Percentiles rank a stretch among this genome's conserved stretches.
phyloP scores from a whole-genome alignment of 2,888 invertebrate genomes.

The Acheta domesticus region DNA sequence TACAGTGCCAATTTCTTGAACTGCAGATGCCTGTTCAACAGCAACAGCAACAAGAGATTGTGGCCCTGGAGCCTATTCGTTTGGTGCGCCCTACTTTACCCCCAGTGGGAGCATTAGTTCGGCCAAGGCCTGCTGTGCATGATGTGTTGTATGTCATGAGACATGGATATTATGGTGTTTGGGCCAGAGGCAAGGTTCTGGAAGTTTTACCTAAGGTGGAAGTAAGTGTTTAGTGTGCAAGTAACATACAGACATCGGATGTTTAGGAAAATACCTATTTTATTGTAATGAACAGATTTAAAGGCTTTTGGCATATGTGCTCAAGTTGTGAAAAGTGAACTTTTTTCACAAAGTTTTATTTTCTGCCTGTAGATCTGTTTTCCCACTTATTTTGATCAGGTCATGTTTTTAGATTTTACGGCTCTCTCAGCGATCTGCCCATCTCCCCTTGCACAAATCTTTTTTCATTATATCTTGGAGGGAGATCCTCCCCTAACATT shows the following conservation, averaged over 20 bases:
- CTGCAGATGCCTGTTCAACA: background rate
- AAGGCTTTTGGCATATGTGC: background rate
- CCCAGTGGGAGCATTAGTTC: conserved; percentile 53
- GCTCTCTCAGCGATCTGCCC: no score
- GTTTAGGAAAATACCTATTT: no score
- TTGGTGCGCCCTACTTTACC: conserved; percentile 48
- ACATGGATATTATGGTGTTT: conserved; percentile 58
- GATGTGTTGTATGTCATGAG: conserved; percentile 61
- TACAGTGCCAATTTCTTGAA: no score
- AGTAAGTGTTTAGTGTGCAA: conserved; percentile 39
- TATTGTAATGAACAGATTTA: no score
- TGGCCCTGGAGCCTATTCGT: conserved; percentile 36
- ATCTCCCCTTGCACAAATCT: no score
- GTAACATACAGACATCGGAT: no score
- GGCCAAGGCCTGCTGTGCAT: conserved; percentile 52
- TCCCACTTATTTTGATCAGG: no score
- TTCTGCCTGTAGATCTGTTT: no score
- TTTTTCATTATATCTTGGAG: no score
- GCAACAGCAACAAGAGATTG: conserved; percentile 35
- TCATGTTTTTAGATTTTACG: no score
- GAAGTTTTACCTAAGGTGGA: conserved; percentile 48
- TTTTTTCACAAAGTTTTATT: background rate
- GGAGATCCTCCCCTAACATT: no score
- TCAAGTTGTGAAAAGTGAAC: conserved; percentile 19
- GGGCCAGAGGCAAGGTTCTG: conserved; percentile 59